Evolutionary conservation across 2,888 invertebrate species (phyloP).

Genomic region (Cremastinae sp.): DNA sequence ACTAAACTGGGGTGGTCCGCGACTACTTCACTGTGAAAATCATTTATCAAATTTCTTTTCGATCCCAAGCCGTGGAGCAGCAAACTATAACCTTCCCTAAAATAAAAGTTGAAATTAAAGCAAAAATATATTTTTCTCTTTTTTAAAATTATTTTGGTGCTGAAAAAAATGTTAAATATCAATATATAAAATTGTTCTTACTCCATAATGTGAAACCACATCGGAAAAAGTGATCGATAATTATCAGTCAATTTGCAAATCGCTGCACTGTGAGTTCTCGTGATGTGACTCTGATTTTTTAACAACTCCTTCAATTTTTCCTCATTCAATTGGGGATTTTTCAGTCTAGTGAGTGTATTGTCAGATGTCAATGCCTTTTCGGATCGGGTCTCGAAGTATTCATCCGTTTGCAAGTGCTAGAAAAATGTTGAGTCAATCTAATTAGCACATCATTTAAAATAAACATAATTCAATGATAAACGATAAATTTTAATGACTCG

Average conservation of each 20-base stretch:
- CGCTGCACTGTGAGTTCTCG: constrained; percentile 83
- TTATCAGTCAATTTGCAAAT: constrained; percentile 83
- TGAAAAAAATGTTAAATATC: not conserved
- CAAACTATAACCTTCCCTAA: constrained; percentile 92
- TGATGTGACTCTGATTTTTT: constrained; percentile 80
- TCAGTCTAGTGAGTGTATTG: constrained; percentile 88
- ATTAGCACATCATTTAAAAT: too few species aligned
- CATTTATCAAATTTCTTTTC: constrained; percentile 88
- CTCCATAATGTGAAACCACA: constrained; percentile 86
- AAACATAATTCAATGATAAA: too few species aligned
- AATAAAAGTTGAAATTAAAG: constrained; percentile 71
- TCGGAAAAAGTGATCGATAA: constrained; percentile 83
- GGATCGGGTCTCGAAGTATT: constrained; percentile 78
- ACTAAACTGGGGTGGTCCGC: constrained; percentile 87
- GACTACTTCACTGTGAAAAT: constrained; percentile 86
- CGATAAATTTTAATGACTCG: too few species aligned
- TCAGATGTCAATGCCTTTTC: constrained; percentile 86
- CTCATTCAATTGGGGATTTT: constrained; percentile 87
- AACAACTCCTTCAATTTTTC: constrained; percentile 84
- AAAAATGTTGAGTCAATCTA: constrained; percentile 3
- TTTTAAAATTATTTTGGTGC: not conserved
- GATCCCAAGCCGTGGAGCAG: constrained; percentile 95
- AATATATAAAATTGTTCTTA: constrained; percentile 66
- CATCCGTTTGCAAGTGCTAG: constrained; percentile 73
- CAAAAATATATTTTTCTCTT: too few species aligned